phyloP scores from a whole-genome alignment of 2,113 vertebrate genomes.

The Grammomys dolichurus region DNA sequence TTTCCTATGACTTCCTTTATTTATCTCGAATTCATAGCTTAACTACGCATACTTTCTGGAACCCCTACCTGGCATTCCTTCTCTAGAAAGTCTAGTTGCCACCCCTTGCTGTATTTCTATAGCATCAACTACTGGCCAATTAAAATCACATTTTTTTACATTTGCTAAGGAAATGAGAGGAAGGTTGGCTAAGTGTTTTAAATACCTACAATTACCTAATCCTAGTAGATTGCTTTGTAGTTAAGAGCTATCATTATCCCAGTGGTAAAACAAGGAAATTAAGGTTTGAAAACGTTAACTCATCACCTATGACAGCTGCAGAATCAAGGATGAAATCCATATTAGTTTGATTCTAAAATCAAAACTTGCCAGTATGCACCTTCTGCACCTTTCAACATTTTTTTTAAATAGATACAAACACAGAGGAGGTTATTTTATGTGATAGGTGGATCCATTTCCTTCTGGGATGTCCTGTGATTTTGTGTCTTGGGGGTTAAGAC shows the following conservation, averaged over 20 bases:
- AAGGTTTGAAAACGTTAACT: background rate
- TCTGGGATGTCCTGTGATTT: background rate
- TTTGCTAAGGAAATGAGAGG: background rate
- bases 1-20: background rate
- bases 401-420: background rate
- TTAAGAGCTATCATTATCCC: background rate
- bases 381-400: accelerated
- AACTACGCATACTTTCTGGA: background rate
- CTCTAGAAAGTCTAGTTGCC: background rate
- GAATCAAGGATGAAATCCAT: background rate
- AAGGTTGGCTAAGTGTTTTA: background rate
- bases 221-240: background rate
- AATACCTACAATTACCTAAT: background rate
- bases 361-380: background rate
- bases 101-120: background rate
- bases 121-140: background rate
- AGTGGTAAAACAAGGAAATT: background rate
- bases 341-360: background rate
- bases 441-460: background rate
- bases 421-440: background rate
- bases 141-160: background rate
- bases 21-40: background rate
- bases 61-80: background rate
- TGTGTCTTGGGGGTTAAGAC: background rate
- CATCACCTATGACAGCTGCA: background rate